phyloP scores from a whole-genome alignment of 2,113 vertebrate species.

The Gavialis gangeticus region DNA sequence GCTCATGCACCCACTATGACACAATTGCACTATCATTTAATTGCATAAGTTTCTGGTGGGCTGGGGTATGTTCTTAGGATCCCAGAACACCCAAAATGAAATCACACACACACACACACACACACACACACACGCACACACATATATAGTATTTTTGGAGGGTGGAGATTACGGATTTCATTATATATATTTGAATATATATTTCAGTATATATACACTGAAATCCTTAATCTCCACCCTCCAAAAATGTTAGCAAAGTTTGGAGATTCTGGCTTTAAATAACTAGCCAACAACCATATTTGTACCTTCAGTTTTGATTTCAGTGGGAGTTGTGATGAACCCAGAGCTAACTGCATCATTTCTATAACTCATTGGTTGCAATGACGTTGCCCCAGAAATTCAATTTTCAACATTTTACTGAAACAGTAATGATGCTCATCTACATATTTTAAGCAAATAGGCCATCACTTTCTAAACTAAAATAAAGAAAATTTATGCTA shows the following conservation, averaged over 20 bases:
- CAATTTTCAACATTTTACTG: not conserved
- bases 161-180: no score
- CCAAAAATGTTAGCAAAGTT: not conserved
- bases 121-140: no score
- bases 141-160: no score
- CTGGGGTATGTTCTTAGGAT: no score
- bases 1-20: no score
- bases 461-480: not conserved
- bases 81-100: not conserved
- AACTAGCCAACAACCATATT: fast-evolving
- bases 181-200: no score
- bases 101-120: not conserved
- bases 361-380: not conserved
- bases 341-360: not conserved
- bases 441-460: not conserved
- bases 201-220: no score
- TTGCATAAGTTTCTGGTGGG: no score
- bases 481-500: not conserved
- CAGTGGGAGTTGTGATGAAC: fast-evolving
- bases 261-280: not conserved
- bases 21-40: no score
- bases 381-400: not conserved
- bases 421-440: not conserved
- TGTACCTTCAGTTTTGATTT: not conserved
- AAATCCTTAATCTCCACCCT: no score